These are phyloP conservation scores for Brachyptera putata DNA, from an alignment of 2,888 invertebrate species.

Conservation along the genomic window DNA sequence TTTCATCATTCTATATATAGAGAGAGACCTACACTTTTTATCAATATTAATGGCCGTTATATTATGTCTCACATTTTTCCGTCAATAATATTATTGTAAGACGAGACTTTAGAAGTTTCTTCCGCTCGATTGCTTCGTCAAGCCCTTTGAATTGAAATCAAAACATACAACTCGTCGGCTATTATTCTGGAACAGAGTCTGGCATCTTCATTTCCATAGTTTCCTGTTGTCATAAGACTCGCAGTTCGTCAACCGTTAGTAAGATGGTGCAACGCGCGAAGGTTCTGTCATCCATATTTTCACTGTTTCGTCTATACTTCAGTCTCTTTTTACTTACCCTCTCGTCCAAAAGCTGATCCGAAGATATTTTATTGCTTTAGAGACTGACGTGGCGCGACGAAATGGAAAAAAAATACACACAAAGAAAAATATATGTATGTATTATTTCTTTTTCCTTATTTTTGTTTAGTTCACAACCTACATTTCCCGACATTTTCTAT, in stretches of 20 bases:
- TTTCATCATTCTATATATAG: no score
- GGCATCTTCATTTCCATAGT: constrained; percentile 16
- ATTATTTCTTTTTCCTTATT: constrained; percentile 2
- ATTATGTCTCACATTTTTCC: no score
- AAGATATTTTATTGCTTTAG: constrained; percentile 11
- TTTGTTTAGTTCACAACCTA: constrained; percentile 20
- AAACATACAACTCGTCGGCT: no score
- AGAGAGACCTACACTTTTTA: no score
- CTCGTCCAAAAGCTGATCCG: not conserved
- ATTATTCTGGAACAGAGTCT: no score
- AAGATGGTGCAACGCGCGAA: constrained; percentile 14
- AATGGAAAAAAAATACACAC: constrained; percentile 11
- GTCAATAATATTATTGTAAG: no score
- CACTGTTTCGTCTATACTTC: no score
- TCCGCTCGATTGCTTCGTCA: no score
- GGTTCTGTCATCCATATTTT: constrained; percentile 25
- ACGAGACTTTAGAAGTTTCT: no score
- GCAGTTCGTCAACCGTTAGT: constrained; percentile 3
- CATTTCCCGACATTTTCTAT: no score
- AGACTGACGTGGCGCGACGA: constrained; percentile 15
- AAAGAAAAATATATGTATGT: not conserved
- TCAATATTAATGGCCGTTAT: no score
- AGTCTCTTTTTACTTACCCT: constrained; percentile 25
- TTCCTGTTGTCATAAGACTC: constrained; percentile 9
- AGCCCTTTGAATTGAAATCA: no score